These are phyloP conservation scores for Sylvietta virens DNA, from an alignment of 2,113 vertebrate species.

Conservation along the genomic window DNA sequence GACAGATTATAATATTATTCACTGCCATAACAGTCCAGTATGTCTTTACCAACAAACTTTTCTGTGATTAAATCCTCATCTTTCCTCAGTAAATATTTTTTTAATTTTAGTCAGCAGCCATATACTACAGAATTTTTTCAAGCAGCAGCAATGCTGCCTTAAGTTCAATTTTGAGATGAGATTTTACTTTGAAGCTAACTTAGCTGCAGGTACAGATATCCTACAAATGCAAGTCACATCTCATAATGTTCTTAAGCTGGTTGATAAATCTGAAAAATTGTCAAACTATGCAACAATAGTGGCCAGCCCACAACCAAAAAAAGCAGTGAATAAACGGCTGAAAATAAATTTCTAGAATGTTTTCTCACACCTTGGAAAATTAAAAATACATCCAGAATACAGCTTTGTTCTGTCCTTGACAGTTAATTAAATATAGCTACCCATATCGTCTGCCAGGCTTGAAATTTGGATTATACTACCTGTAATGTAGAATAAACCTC, in stretches of 20 bases:
- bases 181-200: neutral
- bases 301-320: neutral
- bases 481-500: neutral
- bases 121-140: neutral
- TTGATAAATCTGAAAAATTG: neutral
- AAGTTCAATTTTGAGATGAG: neutral
- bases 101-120: slow-evolving; percentile 26
- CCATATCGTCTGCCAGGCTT: neutral
- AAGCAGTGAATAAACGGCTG: neutral
- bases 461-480: neutral
- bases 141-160: neutral
- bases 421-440: neutral
- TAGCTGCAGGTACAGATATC: neutral
- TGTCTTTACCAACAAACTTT: neutral
- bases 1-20: neutral
- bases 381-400: neutral
- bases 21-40: neutral
- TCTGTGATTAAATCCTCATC: slow-evolving; percentile 6
- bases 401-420: neutral
- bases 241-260: neutral
- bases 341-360: neutral
- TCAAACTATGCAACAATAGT: neutral
- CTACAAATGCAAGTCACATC: neutral
- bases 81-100: neutral
- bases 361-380: neutral